A percentile compares a stretch with the other conserved stretches of the same genome.
These are phyloP conservation scores for Eupeodes latifasciatus DNA, from an alignment of 2,888 invertebrate genomes.

Conservation along the genomic window DNA sequence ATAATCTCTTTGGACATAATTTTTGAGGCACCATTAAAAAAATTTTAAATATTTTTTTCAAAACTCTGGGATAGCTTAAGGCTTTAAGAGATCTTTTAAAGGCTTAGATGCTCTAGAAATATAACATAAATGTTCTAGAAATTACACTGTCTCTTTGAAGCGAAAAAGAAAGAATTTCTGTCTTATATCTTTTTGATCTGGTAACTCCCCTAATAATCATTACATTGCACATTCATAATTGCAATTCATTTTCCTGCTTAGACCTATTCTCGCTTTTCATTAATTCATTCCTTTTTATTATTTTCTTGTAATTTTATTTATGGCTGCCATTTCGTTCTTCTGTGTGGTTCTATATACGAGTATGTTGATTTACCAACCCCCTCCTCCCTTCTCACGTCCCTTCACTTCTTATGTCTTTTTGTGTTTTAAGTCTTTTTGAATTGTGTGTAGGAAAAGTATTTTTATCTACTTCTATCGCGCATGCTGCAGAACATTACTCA, in stretches of 20 bases:
- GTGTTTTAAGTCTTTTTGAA: conserved; percentile 36
- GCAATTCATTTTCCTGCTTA: conserved; percentile 38
- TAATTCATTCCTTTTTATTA: conserved; percentile 49
- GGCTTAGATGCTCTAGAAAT: no score
- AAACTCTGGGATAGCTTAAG: no score
- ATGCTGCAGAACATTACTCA: conserved; percentile 52
- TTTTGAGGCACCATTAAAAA: no score
- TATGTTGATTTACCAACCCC: neutral
- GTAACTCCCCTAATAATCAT: conserved; percentile 38
- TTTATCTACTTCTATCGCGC: conserved; percentile 71
- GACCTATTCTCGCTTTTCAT: conserved; percentile 48
- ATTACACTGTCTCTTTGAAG: no score
- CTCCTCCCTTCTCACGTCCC: neutral
- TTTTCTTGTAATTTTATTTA: conserved; percentile 64
- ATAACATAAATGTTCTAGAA: no score
- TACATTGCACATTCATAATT: conserved; percentile 34
- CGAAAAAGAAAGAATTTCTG: no score
- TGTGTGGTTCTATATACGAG: conserved; percentile 4
- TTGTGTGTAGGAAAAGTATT: conserved; percentile 63
- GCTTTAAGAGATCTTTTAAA: no score
- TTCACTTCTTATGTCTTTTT: neutral
- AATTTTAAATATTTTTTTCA: no score
- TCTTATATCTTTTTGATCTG: conserved; percentile 14
- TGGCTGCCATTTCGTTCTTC: conserved; percentile 51
- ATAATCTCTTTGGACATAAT: no score